Evolutionary conservation across 2,797 vertebrate genomes (phyloP), one percentile per base, ranked within the genome.

Genomic region (Tolypeutes matacus): DNA sequence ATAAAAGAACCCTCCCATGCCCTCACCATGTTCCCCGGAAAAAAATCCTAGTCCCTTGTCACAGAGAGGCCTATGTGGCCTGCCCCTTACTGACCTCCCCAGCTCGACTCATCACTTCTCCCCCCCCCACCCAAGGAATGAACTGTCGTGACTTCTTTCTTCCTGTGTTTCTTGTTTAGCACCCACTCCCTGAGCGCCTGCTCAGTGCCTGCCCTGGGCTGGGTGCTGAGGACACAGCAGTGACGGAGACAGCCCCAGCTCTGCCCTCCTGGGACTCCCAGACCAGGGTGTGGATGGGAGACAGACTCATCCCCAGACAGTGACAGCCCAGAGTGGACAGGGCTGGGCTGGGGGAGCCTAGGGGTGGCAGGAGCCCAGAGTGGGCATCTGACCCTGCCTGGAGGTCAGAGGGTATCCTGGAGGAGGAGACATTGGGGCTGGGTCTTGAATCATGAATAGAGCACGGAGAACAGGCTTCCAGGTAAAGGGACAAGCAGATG

Each of bases 91-190:
- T 88, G 85, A 84, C 60, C 87, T 77, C 84, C 34, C 56, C 27
- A 29, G 51, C 23, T 56, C 13, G 20, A 78, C 81, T 78, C 42
- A 7, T 31, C 23, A 27, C 27, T 56, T 77, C 29, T 81, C 69
- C 56, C 86, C 46, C 46, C 56, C 51, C 67, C 49, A 67, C 81
- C 51, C 21, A 64, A 95, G 87, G 93, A 94, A 92, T 77, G 89
- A 77, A 73, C 69, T 51, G 51, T 58, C 78, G 46, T 78, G 69
- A 77, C 94, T 75, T 70, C 60, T 96, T 93, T 90, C 95, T 93
- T 82, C 95, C 83, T 91, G 34, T 5, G 2, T 27, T 97, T 97
- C 95, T 95, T 95, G 95, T 85, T 91, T 82, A 91, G 96, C 73
- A 87, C 78, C 62, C 93, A 93, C 77, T 91, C 86, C 87, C 76